Percentiles rank a stretch among this genome's conserved stretches.
Evolutionary conservation across 2,113 vertebrate genomes (phyloP).

Genomic region (Brienomyrus brachyistius): DNA sequence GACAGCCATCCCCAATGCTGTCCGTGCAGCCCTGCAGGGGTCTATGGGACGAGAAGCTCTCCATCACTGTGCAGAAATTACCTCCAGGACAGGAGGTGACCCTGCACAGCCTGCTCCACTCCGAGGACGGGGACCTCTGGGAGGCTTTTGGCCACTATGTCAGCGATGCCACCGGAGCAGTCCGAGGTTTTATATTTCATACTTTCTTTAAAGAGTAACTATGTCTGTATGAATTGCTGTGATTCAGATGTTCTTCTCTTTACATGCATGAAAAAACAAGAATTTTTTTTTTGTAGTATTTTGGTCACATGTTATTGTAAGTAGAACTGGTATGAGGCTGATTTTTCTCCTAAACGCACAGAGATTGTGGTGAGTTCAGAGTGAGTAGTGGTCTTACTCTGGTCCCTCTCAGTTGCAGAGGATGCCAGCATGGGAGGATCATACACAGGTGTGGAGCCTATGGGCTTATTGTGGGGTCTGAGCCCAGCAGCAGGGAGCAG

Average conservation of each 20-base stretch:
- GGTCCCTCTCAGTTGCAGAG: conserved; percentile 41
- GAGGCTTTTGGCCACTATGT: conserved; percentile 58
- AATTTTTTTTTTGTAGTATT: neutral
- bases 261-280: neutral
- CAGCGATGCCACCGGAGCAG: conserved; percentile 42
- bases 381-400: neutral
- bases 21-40: conserved; percentile 44
- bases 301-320: too few species aligned
- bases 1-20: conserved; percentile 18
- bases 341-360: neutral
- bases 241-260: neutral
- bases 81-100: conserved; percentile 41
- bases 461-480: conserved; percentile 65
- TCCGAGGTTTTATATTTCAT: conserved; percentile 42
- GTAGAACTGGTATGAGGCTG: neutral
- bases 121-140: conserved; percentile 55
- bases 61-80: conserved; percentile 49
- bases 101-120: conserved; percentile 45
- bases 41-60: conserved; percentile 51
- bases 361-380: neutral
- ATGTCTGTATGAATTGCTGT: neutral
- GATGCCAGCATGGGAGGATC: conserved; percentile 56
- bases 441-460: conserved; percentile 53
- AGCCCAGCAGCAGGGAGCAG: conserved; percentile 51
- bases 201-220: neutral